Conservation (phyloP, 1,140 invertebrate species). For the Choristoneura fumiferana region DNA sequence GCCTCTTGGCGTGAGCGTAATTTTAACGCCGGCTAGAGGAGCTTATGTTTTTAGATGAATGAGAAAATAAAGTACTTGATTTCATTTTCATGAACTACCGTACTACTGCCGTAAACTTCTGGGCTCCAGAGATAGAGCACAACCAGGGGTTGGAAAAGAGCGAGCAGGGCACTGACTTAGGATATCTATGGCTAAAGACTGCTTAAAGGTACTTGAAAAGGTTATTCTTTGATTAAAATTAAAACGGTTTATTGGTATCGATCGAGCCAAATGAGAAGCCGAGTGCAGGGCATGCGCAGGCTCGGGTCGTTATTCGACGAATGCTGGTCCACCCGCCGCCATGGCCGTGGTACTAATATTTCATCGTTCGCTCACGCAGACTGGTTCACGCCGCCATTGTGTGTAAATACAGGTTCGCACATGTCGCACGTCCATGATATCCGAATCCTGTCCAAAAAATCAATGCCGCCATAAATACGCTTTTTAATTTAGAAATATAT, state of each 20-base stretch:
- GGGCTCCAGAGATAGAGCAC: conserved; percentile 48
- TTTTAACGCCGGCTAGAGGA: not conserved
- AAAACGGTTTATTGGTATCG: too few relatives aligned
- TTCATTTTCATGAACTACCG: conserved; percentile 61
- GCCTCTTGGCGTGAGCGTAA: not conserved
- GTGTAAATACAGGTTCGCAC: conserved; percentile 53
- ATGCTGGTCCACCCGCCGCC: conserved; percentile 29
- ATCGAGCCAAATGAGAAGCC: conserved; percentile 20
- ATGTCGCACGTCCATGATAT: conserved; percentile 48
- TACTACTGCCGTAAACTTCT: conserved; percentile 44
- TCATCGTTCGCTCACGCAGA: conserved; percentile 55
- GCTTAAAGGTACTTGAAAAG: conserved; percentile 30
- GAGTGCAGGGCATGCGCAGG: conserved; percentile 29
- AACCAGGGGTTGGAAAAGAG: conserved; percentile 38
- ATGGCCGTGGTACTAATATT: conserved; percentile 48
- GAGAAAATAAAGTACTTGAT: conserved; percentile 32
- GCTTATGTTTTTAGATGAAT: conserved; percentile 24
- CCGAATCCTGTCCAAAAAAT: conserved; percentile 39
- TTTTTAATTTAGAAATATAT: conserved; percentile 30
- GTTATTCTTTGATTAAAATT: conserved; percentile 33
- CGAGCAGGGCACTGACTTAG: conserved; percentile 32
- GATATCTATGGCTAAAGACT: conserved; percentile 35
- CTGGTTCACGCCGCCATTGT: conserved; percentile 46
- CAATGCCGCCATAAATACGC: conserved; percentile 34
- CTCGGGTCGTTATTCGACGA: conserved; percentile 36